Evolutionary conservation across 2,888 invertebrate species (phyloP), one percentile per base, ranked within the genome.

Genomic region (Parnassius apollo): DNA sequence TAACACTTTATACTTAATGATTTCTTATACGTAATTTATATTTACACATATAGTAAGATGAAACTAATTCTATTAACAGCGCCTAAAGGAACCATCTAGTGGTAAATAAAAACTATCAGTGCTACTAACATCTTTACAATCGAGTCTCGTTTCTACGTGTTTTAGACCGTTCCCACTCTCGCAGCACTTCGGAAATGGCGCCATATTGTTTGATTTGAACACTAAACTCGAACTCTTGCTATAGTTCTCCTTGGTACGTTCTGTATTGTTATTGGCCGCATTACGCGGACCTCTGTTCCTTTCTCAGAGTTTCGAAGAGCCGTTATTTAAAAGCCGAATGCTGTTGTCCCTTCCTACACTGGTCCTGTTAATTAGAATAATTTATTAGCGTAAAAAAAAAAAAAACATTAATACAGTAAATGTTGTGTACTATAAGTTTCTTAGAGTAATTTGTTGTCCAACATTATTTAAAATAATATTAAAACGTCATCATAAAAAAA

Each of bases 251-350:
- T 87, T 80, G 67, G 82, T 81, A 61, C 82, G 75, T 62, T 80
- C 82, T 57, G 75, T 76, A 71, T 87, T 85, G 75, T 86, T 86
- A 75, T 85, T 82, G 72, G 83, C 82, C 62, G 71, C 71, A 74
- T 75, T 68, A 65, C 69, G 72, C 71, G 75, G 79, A 79, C 83
- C 83, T 71, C 68, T 71, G 59, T 68, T 69, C 84, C 84, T 77
- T 69, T 77, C 87, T 91, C 91, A 91, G 82, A 90, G 89, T 65
- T 91, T 91, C 55, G 90, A 90, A 0, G 88, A 80, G 2, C 91
- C 91, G 70, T 91, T 90, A 79, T 87, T 88, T 1, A 90, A 70
- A 1, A 91, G 80, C 0, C 88, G 83, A 62, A 91, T 78, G 81
- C 91, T 91, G 78, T 88, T 90, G 59, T 90, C 90, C 0, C 88